Base-by-base conservation (phyloP, 2,113 vertebrate species). In the Anarhynchus alexandrinus region DNA sequence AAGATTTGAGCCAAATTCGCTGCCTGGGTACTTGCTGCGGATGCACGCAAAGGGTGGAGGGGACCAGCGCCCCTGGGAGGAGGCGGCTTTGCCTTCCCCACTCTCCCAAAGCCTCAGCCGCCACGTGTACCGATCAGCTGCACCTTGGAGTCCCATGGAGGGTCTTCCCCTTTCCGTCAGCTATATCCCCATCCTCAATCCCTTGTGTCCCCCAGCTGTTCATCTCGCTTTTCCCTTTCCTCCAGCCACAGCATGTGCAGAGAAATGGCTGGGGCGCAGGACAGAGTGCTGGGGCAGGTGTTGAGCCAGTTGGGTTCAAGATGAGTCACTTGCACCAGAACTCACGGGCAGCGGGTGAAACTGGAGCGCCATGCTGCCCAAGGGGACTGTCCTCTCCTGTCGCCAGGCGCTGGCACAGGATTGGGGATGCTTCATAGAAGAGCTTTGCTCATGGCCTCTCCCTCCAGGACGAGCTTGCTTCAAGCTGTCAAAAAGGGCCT, bases 181-280 rank as follows among this genome's bases (percentile, higher is more conserved):
- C 49, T 3, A 27, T 58, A 7, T 57, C 10, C n/a, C 18, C 25
- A 21, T 49, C n/a, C 51, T 34, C 45, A 3, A 11, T 20, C 34
- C 10, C 18, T 22, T 3, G 12, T 11, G 18, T 7, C 23, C 57
- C 51, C 36, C 1, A 1, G 27, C 51, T 16, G 4, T 20, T 54
- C 2, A 7, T 55, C 38, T 58, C 0, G 0, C 52, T 67, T 40
- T 54, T 71, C 30, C 38, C 38, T 54, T 32, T 43, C 11, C 21
- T 59, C 52, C 42, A 11, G 36, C 49, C 12, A 22, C 4, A 27
- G 40, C 4, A 2, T 7, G 55, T 11, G 34, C 5, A 23, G n/a
- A 26, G 30, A 22, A 22, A 19, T 0, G 12, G 13, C 51, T 5
- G 40, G 42, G 21, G 5, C 1, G 1, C 5, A 15, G 22, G 15